Base-by-base conservation (phyloP, 2,888 invertebrate species). In the Rhaphigaster nebulosa region DNA sequence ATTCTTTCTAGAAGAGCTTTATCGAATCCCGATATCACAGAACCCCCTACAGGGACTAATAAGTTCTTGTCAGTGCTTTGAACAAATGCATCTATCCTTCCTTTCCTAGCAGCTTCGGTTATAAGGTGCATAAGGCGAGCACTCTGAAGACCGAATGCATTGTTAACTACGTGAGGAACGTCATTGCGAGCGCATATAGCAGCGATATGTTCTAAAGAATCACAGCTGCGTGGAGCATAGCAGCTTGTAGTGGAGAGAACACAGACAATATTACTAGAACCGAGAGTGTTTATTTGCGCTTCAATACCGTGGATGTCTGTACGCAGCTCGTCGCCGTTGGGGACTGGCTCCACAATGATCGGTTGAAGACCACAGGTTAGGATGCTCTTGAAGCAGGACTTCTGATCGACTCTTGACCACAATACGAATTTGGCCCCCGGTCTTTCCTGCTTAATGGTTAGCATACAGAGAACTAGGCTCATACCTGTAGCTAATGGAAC, bases 11-110 rank as follows among this genome's bases (percentile, higher is more conserved):
- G 94, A 41, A 95, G 93, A 56, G 94, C 93, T 92, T 95, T 94
- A 93, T 97, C 95, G 93, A 96, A 96, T 0, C 96, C 96, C 45
- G 96, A 96, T 91, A 97, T 95, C 88, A 97, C 95, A n/a, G 97
- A 96, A 1, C 97, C 97, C 18, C 97, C 97, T 4, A 98, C 97
- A 23, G 97, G 97, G 38, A 97, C 97, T 94, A 97, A 94, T 91
- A 97, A 95, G 94, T 97, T 97, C 93, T 98, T 97, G 93, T 97
- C 97, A 20, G 97, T 96, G 93, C 97, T 97, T 93, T 97, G 97
- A 54, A 98, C 96, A 93, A 97, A 96, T 12, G 96, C 95, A 94
- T 97, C 97, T 0, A 97, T 94, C 91, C 97, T 94, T 18, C 97
- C 97, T 91, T 94, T 94, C 52, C 93, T 94, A 45, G 94, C 93